Evolutionary conservation across 53 echinoderm and acorn worm species (phyloP), one percentile per base, ranked within the genome.

Genomic region (Mesocentrotus franciscanus): DNA sequence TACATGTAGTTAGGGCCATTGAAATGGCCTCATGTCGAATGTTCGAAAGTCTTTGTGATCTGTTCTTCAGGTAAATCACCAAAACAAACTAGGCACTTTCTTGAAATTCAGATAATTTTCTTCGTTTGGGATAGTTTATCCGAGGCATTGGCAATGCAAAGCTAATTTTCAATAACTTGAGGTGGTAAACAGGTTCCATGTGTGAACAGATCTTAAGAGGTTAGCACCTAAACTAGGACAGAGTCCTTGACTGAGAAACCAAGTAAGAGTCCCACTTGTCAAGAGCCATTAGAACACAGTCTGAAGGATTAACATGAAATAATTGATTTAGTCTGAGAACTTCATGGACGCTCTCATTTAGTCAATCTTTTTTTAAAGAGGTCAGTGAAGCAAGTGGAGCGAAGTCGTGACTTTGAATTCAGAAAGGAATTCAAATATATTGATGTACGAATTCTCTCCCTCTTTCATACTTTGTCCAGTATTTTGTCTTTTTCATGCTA

Each of bases 341-440:
- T 42, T 76, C 81, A 81, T 42, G 81, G 81, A 81, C 81, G 18
- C 20, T 42, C 32, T 81, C 81, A 22, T 36, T 15, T 81, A 81
- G 81, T 42, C 0, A 81, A 81, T 81, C 81, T 36, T 6, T 81
- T 81, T 81, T 42, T 81, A 81, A 81, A 18, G 81, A 81, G 81
- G 36, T 81, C 36, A 81, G 36, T 18, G 42, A 42, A 81, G 33
- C 81, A 81, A 42, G 16, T 81, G 36, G 81, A 42, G 29, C 8
- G 27, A 10, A 76, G 33, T 33, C 76, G 76, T 76, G 76, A 76
- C 76, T 29, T 13, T 76, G 33, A 13, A 27, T 12, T 76, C 76
- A 13, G 76, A 27, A 76, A 76, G 33, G 76, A 76, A 76, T 76
- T 76, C 30, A 32, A 32, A 76, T 24, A 76, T 33, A 33, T 76